These are phyloP conservation scores for Otocyon megalotis DNA, from an alignment of 2,113 vertebrate genomes.

Conservation along the genomic window DNA sequence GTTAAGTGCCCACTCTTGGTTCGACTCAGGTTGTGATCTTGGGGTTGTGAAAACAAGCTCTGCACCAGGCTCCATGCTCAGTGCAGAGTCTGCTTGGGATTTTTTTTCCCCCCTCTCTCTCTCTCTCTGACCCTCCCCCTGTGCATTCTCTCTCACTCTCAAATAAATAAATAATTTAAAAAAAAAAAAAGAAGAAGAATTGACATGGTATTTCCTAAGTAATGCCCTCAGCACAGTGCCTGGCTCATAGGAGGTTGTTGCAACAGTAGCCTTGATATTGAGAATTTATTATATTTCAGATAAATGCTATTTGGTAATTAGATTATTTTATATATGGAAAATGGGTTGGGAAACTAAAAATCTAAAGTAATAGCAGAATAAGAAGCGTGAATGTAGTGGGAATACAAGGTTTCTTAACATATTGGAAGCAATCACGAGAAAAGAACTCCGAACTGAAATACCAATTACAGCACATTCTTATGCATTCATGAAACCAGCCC, in stretches of 20 bases:
- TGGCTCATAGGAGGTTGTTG: background rate
- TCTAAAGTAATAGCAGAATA: constrained; percentile 9
- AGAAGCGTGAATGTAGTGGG: background rate
- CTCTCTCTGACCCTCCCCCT: background rate
- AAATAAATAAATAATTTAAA: background rate
- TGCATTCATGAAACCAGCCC: background rate
- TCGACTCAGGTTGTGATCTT: background rate
- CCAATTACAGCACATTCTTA: background rate
- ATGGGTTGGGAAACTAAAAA: constrained; percentile 9
- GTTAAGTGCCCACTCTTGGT: background rate
- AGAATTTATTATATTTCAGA: background rate
- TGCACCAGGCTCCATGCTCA: background rate
- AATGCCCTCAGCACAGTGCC: rapidly evolving
- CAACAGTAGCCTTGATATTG: background rate
- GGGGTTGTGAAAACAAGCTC: background rate
- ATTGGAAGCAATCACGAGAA: background rate
- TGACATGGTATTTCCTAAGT: background rate
- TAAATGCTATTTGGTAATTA: background rate
- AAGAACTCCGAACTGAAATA: constrained; percentile 3
- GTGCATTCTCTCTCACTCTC: background rate
- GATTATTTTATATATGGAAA: background rate
- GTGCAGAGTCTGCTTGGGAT: no score
- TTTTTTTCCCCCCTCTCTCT: background rate
- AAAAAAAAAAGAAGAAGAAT: background rate
- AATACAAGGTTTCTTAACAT: constrained; percentile 19